phyloP scores from a whole-genome alignment of 2,113 vertebrate genomes.

The Nansenia antarctica region DNA sequence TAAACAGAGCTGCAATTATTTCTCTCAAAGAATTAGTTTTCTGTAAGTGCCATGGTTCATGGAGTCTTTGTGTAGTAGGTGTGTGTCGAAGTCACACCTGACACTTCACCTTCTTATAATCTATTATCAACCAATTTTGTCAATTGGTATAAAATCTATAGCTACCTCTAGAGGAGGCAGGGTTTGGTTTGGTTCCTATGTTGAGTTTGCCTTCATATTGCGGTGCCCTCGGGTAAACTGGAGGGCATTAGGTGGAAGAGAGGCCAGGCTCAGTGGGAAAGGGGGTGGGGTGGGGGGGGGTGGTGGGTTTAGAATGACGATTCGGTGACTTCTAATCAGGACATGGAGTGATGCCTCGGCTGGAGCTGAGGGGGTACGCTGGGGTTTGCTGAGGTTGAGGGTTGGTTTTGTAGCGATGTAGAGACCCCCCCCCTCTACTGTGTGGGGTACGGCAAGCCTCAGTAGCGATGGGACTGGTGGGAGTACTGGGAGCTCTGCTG shows the following conservation, averaged over 20 bases:
- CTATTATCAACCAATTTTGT: constrained; percentile 29
- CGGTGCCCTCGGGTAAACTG: constrained; percentile 66
- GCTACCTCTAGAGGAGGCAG: constrained; percentile 3
- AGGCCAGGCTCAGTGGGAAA: constrained; percentile 18
- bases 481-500: constrained; percentile 96
- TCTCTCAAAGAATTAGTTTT: constrained; percentile 33
- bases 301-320: constrained; percentile 2
- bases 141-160: constrained; percentile 10
- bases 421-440: constrained; percentile 38
- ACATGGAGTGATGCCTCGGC: not conserved
- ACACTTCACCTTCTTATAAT: constrained; percentile 25
- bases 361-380: not conserved
- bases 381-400: constrained; percentile 1
- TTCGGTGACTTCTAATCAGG: not conserved
- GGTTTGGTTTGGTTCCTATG: constrained; percentile 75
- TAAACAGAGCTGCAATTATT: constrained; percentile 49
- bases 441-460: constrained; percentile 55
- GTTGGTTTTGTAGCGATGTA: not conserved
- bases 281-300: not conserved
- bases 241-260: not conserved
- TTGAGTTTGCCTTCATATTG: constrained; percentile 71
- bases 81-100: constrained; percentile 34
- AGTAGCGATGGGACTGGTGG: constrained; percentile 89
- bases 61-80: constrained; percentile 37
- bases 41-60: constrained; percentile 47